A percentile compares a stretch with the other conserved stretches of the same genome.
Conservation (phyloP, 1,140 invertebrate genomes). For the Nephotettix cincticeps region DNA sequence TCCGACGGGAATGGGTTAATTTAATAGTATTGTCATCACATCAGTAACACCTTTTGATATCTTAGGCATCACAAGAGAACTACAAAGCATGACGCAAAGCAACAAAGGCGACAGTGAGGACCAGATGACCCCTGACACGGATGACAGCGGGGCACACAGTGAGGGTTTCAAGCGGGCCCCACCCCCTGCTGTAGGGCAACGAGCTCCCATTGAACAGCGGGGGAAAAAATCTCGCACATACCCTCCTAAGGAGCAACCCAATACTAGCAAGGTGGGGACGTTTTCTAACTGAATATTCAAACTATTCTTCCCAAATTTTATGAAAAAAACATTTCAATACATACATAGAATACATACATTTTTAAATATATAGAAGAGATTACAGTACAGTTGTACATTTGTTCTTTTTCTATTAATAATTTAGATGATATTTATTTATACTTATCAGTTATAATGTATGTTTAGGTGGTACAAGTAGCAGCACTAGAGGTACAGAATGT, state of each 20-base stretch:
- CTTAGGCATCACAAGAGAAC: slow-evolving; percentile 53
- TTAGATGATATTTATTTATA: too few species aligned
- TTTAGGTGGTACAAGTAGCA: slow-evolving; percentile 70
- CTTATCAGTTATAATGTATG: too few species aligned
- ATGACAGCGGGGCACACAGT: slow-evolving; percentile 58
- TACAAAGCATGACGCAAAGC: slow-evolving; percentile 51
- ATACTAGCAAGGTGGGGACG: slow-evolving; percentile 15
- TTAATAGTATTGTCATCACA: too few species aligned
- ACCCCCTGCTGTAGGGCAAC: slow-evolving; percentile 26
- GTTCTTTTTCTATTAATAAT: too few species aligned
- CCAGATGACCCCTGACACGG: slow-evolving; percentile 63
- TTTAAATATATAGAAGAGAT: too few species aligned
- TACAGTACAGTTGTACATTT: too few species aligned
- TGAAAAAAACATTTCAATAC: too few species aligned
- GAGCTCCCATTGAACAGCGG: slow-evolving; percentile 44
- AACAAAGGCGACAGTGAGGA: slow-evolving; percentile 58
- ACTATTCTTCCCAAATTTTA: too few species aligned
- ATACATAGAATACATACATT: too few species aligned
- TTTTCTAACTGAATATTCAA: neutral
- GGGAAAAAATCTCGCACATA: slow-evolving; percentile 60
- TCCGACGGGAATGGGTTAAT: too few species aligned
- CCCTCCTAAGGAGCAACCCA: slow-evolving; percentile 48
- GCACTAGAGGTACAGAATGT: slow-evolving; percentile 92
- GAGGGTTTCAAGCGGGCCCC: slow-evolving; percentile 41
- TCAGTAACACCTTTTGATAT: too few species aligned